phyloP scores from a whole-genome alignment of 2,888 invertebrate species.

The Pandemis heparana region DNA sequence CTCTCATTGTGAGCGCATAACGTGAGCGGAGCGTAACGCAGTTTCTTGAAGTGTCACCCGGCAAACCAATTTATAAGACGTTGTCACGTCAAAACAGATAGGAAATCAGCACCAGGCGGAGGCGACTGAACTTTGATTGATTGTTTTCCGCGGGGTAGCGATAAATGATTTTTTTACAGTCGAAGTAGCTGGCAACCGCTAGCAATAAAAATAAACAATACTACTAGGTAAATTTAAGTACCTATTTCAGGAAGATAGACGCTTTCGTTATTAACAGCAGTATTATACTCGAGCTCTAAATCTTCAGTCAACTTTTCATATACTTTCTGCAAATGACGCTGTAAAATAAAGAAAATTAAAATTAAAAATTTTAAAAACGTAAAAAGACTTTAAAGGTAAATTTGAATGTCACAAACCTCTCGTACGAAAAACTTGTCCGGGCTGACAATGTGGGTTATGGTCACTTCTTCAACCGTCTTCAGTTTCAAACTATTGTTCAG shows the following conservation, averaged over 20 bases:
- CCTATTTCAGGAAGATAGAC: conserved; percentile 82
- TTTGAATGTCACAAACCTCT: conserved; percentile 72
- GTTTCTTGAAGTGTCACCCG: too few species aligned
- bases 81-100: too few species aligned
- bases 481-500: conserved; percentile 65
- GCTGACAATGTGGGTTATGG: conserved; percentile 86
- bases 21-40: too few species aligned
- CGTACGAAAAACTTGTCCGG: conserved; percentile 89
- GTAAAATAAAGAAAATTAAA: conserved; percentile 39
- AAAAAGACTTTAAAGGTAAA: not conserved
- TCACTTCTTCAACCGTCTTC: conserved; percentile 77
- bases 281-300: conserved; percentile 74
- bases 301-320: conserved; percentile 75
- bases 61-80: too few species aligned
- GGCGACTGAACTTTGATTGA: too few species aligned
- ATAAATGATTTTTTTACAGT: too few species aligned
- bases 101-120: too few species aligned
- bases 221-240: conserved; percentile 57
- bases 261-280: conserved; percentile 56
- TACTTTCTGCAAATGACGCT: conserved; percentile 63
- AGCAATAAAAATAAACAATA: not conserved
- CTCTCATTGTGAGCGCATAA: too few species aligned
- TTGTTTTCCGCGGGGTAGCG: too few species aligned
- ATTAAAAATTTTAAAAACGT: not conserved
- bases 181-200: too few species aligned